Evolutionary conservation across 2,888 invertebrate species (phyloP).

Genomic region (Synergus gifuensis): DNA sequence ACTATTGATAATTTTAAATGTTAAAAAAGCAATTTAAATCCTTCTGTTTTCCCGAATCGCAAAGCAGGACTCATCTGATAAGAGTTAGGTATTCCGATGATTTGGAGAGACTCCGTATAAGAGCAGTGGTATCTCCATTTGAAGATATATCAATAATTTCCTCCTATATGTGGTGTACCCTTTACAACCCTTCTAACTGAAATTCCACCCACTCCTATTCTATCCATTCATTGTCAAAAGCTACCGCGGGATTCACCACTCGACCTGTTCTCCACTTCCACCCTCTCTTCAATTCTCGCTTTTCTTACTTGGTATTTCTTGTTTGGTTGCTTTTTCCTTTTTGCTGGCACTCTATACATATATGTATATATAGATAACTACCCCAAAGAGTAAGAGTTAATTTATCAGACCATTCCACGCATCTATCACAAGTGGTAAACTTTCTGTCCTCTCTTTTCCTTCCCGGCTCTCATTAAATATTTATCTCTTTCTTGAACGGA

Average conservation of each 20-base stretch:
- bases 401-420: conserved; percentile 55
- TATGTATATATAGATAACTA: conserved; percentile 21
- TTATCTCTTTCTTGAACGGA: conserved; percentile 24
- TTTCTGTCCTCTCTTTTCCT: conserved; percentile 18
- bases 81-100: not conserved
- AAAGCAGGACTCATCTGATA: not conserved
- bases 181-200: conserved; percentile 28
- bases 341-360: conserved; percentile 63
- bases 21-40: not conserved
- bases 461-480: conserved; percentile 29
- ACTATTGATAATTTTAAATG: not conserved
- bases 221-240: conserved; percentile 21
- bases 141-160: conserved; percentile 33
- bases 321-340: conserved; percentile 76
- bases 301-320: conserved; percentile 59
- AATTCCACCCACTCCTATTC: conserved; percentile 27
- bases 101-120: not conserved
- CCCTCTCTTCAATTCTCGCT: conserved; percentile 75
- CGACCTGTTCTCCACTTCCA: conserved; percentile 28
- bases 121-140: conserved; percentile 22
- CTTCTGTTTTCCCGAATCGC: not conserved
- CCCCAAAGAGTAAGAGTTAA: conserved; percentile 47
- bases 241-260: conserved; percentile 33
- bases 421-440: conserved; percentile 53
- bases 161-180: conserved; percentile 15